A percentile compares a stretch with the other conserved stretches of the same genome.
phyloP scores from a whole-genome alignment of 2,113 vertebrate genomes.

The Myiozetetes cayanensis region DNA sequence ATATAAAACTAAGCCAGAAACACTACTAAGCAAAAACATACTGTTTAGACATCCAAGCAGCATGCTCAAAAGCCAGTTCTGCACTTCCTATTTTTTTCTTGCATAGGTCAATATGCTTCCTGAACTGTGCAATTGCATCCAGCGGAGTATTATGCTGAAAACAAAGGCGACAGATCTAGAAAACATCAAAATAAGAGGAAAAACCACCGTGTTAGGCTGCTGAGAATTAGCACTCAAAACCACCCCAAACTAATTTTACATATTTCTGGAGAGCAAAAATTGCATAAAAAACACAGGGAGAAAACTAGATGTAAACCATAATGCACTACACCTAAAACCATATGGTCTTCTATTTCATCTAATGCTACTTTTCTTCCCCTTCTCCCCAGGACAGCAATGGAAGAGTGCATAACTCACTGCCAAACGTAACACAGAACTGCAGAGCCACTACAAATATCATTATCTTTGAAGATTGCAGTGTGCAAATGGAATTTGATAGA shows the following conservation, averaged over 20 bases:
- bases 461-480: not conserved
- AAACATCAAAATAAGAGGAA: not conserved
- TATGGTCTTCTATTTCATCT: not conserved
- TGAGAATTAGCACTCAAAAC: not conserved
- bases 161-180: conserved; percentile 94
- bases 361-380: not conserved
- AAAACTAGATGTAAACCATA: not conserved
- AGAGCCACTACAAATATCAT: not conserved
- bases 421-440: not conserved
- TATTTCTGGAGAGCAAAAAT: not conserved
- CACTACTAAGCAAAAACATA: conserved; percentile 67
- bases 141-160: conserved; percentile 97
- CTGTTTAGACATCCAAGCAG: conserved; percentile 99
- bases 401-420: not conserved
- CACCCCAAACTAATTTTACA: not conserved
- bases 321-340: not conserved
- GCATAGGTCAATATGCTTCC: conserved; percentile 95
- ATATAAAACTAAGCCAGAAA: not conserved
- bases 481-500: not conserved
- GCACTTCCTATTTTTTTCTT: conserved; percentile 98
- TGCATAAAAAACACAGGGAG: not conserved
- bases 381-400: not conserved
- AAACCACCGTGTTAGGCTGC: not conserved
- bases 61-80: conserved; percentile 93
- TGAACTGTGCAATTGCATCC: conserved; percentile 96